Conservation (phyloP, 2,113 vertebrate genomes). For the Petrocephalus zakoni region DNA sequence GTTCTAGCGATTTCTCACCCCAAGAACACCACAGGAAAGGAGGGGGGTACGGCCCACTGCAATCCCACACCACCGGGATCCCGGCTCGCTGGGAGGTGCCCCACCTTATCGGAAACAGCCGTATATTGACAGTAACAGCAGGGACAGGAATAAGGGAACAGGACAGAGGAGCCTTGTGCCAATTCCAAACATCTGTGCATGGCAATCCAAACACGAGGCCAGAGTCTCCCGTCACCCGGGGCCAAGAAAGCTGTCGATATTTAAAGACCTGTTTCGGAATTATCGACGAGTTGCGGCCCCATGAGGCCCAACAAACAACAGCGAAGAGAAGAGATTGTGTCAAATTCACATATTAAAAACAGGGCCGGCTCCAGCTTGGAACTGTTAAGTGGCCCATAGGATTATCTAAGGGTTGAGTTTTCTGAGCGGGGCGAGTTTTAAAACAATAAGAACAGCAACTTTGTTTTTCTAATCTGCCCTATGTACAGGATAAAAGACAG, state of each 20-base stretch:
- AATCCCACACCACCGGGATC: background rate
- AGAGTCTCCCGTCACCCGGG: background rate
- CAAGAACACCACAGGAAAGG: background rate
- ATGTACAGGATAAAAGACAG: background rate
- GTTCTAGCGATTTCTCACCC: background rate
- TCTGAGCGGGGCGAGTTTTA: background rate
- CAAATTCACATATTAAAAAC: background rate
- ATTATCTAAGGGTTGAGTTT: background rate
- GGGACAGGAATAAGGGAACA: background rate
- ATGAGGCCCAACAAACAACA: background rate
- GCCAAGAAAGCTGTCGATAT: background rate
- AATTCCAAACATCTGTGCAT: slow-evolving; percentile 1
- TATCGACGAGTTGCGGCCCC: background rate
- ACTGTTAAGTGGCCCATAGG: background rate
- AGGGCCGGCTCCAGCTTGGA: background rate
- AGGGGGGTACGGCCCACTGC: background rate
- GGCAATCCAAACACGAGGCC: background rate
- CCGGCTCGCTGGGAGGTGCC: background rate
- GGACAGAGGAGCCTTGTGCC: background rate
- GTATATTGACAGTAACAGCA: background rate
- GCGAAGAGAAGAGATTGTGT: background rate
- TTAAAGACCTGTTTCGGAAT: background rate
- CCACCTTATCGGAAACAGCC: background rate
- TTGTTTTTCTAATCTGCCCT: background rate
- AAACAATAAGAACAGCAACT: background rate